A percentile compares a stretch with the other conserved stretches of the same genome.
phyloP scores from a whole-genome alignment of 2,888 invertebrate genomes.

The Campopleginae sp. region DNA sequence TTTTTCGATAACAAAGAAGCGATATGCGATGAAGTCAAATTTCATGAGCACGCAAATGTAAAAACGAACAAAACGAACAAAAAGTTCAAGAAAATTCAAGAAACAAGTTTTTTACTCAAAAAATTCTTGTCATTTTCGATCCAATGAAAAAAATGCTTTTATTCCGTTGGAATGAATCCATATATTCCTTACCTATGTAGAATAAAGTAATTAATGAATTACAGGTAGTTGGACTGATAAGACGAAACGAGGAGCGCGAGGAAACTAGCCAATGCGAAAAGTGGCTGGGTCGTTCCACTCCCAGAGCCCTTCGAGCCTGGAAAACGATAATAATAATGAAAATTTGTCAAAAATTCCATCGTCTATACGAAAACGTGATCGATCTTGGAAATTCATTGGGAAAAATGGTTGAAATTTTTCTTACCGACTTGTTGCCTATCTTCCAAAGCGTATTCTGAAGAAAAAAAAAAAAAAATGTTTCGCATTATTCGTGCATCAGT shows the following conservation, averaged over 20 bases:
- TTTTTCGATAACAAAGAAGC: too few species aligned
- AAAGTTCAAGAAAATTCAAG: background rate
- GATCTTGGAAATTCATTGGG: background rate
- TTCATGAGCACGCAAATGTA: background rate
- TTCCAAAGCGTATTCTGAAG: constrained; percentile 13
- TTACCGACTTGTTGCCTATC: background rate
- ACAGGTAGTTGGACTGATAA: constrained; percentile 77
- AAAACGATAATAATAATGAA: constrained; percentile 11
- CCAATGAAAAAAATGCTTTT: background rate
- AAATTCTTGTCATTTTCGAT: background rate
- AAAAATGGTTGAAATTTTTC: background rate
- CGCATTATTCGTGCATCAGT: background rate
- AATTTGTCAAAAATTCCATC: background rate
- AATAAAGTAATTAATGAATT: constrained; percentile 75
- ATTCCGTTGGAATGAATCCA: background rate
- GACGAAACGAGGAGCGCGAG: constrained; percentile 77
- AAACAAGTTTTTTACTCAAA: background rate
- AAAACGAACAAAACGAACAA: background rate
- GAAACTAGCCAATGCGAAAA: constrained; percentile 69
- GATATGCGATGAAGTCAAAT: background rate
- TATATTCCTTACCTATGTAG: constrained; percentile 76
- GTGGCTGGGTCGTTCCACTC: constrained; percentile 63
- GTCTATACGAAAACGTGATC: background rate
- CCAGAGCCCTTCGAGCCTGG: constrained; percentile 58
- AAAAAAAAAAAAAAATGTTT: background rate